A percentile compares a stretch with the other conserved stretches of the same genome.
Evolutionary conservation across 2,888 invertebrate species (phyloP).

Genomic region (Slavum lentiscoides): DNA sequence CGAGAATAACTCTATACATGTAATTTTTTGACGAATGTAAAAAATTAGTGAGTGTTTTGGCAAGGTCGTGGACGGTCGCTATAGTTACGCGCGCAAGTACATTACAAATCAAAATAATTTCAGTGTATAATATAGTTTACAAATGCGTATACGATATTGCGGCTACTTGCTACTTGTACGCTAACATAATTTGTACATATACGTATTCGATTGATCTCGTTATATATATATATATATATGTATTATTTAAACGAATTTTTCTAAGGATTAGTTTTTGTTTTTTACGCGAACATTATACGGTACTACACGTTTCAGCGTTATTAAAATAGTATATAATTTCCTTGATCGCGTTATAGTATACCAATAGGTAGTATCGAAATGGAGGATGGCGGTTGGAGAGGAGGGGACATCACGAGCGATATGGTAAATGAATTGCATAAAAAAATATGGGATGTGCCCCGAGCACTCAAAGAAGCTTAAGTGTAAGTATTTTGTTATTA

Average conservation of each 20-base stretch:
- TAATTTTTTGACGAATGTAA: slow-evolving; percentile 31
- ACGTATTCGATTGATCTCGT: slow-evolving; percentile 13
- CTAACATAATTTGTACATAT: no score
- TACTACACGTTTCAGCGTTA: not conserved
- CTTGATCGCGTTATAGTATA: not conserved
- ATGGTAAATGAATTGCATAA: slow-evolving; percentile 36
- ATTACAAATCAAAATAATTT: slow-evolving; percentile 48
- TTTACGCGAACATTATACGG: not conserved
- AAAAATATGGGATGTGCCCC: slow-evolving; percentile 55
- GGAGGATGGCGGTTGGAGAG: slow-evolving; percentile 51
- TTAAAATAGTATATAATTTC: not conserved
- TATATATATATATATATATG: not conserved
- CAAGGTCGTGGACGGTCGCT: slow-evolving; percentile 32
- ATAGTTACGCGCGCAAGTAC: slow-evolving; percentile 39
- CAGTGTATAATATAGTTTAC: slow-evolving; percentile 14
- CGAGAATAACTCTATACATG: slow-evolving; percentile 15
- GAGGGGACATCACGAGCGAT: slow-evolving; percentile 26
- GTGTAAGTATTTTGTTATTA: slow-evolving; percentile 47
- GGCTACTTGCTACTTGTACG: slow-evolving; percentile 22
- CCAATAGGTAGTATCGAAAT: slow-evolving; percentile 41
- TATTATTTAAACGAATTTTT: not conserved
- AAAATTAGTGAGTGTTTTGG: slow-evolving; percentile 48
- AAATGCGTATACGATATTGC: slow-evolving; percentile 30
- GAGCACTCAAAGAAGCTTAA: slow-evolving; percentile 54
- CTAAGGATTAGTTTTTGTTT: slow-evolving; percentile 2